Evolutionary conservation across 2,797 vertebrate genomes (phyloP).

Genomic region (Enoplosus armatus): DNA sequence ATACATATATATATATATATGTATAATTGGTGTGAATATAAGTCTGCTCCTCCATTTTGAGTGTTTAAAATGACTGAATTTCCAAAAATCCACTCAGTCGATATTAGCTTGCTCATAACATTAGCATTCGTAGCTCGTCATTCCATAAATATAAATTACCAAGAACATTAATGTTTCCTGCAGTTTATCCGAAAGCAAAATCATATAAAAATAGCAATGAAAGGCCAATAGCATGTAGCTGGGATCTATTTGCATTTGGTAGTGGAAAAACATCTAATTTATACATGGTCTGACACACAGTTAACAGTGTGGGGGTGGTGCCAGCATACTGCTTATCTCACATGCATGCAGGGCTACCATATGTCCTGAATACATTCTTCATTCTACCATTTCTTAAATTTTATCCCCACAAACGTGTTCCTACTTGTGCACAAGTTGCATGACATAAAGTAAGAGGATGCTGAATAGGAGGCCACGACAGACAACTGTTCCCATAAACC

Average conservation of each 20-base stretch:
- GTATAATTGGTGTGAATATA: too few species aligned
- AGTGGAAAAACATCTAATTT: slow-evolving; percentile 31
- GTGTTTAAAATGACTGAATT: neutral
- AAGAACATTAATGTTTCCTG: neutral
- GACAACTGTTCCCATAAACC: slow-evolving; percentile 8
- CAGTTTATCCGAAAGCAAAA: neutral
- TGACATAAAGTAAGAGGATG: neutral
- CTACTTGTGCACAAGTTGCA: neutral
- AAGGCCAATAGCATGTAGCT: too few species aligned
- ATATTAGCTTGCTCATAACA: neutral
- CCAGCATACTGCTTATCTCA: slow-evolving; percentile 53
- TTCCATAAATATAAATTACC: neutral
- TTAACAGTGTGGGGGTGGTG: slow-evolving; percentile 29
- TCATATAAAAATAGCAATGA: neutral
- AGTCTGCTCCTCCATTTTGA: too few species aligned
- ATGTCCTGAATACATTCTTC: slow-evolving; percentile 52
- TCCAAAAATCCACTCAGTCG: neutral
- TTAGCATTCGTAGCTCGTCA: slow-evolving; percentile 2
- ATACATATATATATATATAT: too few species aligned
- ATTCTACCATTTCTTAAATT: slow-evolving; percentile 4
- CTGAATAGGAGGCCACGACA: neutral
- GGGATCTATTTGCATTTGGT: neutral
- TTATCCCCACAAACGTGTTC: neutral
- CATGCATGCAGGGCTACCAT: slow-evolving; percentile 67
- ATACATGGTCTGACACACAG: slow-evolving; percentile 8